phyloP scores from a whole-genome alignment of 2,888 invertebrate genomes.

The Lottia gigantea region DNA sequence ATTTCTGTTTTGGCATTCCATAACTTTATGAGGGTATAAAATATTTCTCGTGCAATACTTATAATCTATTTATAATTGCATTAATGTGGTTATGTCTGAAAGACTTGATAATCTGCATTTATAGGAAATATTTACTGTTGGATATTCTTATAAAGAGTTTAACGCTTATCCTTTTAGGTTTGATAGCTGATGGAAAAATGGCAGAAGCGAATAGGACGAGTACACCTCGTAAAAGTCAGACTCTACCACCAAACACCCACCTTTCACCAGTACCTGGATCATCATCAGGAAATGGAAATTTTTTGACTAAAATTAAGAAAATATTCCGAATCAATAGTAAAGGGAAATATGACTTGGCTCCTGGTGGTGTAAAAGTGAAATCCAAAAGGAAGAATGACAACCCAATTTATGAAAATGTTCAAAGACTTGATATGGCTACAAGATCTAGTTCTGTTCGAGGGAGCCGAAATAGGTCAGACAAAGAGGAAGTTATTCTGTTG shows the following conservation, averaged over 20 bases:
- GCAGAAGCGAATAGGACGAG: background rate
- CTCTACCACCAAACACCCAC: constrained; percentile 30
- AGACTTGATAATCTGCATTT: no score
- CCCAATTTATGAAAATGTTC: constrained; percentile 13
- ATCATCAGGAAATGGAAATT: constrained; percentile 28
- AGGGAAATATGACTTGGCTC: constrained; percentile 36
- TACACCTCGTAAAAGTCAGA: constrained; percentile 21
- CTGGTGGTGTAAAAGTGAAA: constrained; percentile 9
- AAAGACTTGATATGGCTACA: constrained; percentile 2
- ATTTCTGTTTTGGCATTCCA: no score
- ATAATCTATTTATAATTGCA: no score
- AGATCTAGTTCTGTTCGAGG: constrained; percentile 16
- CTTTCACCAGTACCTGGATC: constrained; percentile 20
- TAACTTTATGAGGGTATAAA: no score
- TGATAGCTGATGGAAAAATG: background rate
- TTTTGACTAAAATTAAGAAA: constrained; percentile 37
- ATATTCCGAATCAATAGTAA: constrained; percentile 38
- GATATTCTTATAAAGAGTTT: no score
- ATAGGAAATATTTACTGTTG: no score
- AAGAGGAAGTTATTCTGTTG: constrained; percentile 37
- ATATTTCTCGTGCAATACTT: no score
- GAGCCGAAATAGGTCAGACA: constrained; percentile 27
- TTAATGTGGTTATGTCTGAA: no score
- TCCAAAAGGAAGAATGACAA: constrained; percentile 23
- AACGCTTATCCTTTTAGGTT: no score